Base-by-base conservation (phyloP, 2,888 invertebrate species). In the Pyrocoelia pectoralis region DNA sequence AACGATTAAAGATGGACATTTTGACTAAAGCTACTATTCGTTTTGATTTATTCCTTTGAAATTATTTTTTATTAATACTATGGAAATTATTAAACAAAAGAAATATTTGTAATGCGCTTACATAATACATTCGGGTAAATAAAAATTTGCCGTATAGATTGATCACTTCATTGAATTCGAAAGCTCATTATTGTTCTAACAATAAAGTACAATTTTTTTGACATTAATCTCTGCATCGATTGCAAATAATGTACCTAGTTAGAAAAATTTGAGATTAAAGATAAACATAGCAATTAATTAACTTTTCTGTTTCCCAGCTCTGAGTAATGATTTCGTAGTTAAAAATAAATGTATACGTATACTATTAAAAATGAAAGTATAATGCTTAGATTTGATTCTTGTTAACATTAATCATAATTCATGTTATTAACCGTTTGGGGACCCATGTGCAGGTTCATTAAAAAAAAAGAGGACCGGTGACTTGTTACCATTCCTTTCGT, bases 341-440 rank as follows among this genome's bases (percentile, higher is more conserved):
- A 38, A 56, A 56, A 56, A 56, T 56, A 56, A 49, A n/a, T 49
- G 49, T 38, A n/a, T 33, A 33, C 33, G 8, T 33, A 33, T 8
- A 33, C 33, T 33, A 56, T 14, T 38, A 43, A 56, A 56, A 49
- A 56, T 56, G 56, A 56, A 56, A 56, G 48, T 56, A 56, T 14
- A 24, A 56, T 13, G 1, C 8, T 43, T 15, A 43, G n/a, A 43
- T 15, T n/a, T 8, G 9, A 10, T n/a, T n/a, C n/a, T n/a, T 33
- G 2, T 33, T 33, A 33, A 33, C 33, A 33, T 8, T 33, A 33
- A 33, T 33, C n/a, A 8, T 33, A 33, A 3, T 2, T n/a, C n/a
- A 2, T 8, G 8, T 33, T 33, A n/a, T 33, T 33, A 24, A n/a
- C n/a, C n/a, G n/a, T 24, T 24, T 24, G 24, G 24, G n/a, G n/a